Evolutionary conservation across 2,888 invertebrate species (phyloP).

Genomic region (Eretmocerus hayati): DNA sequence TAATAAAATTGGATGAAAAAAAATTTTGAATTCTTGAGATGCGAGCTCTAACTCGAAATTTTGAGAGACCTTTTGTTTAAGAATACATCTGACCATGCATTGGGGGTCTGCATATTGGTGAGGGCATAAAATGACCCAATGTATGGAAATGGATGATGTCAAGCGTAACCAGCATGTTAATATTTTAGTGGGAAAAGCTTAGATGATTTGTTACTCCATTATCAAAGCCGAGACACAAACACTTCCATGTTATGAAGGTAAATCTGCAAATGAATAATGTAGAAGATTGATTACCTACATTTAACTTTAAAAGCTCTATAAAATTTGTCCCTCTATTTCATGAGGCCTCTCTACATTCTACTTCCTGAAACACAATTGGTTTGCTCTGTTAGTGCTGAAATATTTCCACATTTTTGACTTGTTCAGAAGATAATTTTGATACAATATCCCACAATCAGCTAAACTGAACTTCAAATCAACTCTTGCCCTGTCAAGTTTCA

Average conservation of each 20-base stretch:
- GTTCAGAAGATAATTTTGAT: too few species aligned
- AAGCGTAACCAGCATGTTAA: constrained; percentile 1
- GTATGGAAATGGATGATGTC: constrained; percentile 7
- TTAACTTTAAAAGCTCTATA: constrained; percentile 38
- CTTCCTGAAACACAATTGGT: constrained; percentile 44
- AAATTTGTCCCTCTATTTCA: constrained; percentile 38
- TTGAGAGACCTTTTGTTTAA: too few species aligned
- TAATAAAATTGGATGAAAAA: too few species aligned
- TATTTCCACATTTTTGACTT: not conserved
- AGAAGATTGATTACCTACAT: constrained; percentile 38
- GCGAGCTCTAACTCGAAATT: too few species aligned
- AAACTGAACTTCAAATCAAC: too few species aligned
- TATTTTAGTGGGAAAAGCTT: constrained; percentile 19
- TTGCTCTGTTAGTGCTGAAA: not conserved
- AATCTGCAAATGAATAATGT: constrained; percentile 12
- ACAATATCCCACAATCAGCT: too few species aligned
- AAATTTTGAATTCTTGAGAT: too few species aligned
- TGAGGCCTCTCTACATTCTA: constrained; percentile 42
- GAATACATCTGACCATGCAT: too few species aligned
- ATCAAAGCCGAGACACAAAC: constrained; percentile 19
- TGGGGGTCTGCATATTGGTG: too few species aligned
- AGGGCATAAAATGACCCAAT: too few species aligned
- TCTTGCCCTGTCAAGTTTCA: too few species aligned
- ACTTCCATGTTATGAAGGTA: constrained; percentile 20
- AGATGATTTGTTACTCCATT: constrained; percentile 15